Percentiles rank a stretch among this genome's conserved stretches.
phyloP scores from a whole-genome alignment of 2,888 invertebrate genomes.

The Tiliacea citrago region DNA sequence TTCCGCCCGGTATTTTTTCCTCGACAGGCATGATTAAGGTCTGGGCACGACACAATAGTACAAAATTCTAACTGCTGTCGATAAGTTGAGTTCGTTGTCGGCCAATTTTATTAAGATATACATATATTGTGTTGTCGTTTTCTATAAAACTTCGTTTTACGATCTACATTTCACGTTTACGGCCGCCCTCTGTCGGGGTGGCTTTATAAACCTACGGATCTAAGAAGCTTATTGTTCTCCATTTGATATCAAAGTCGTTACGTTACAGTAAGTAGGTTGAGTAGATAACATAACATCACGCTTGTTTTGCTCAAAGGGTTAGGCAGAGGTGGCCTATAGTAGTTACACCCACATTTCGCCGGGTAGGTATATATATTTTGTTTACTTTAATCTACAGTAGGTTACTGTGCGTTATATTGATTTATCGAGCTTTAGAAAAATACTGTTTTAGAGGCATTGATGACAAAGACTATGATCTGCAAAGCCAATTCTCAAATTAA shows the following conservation, averaged over 20 bases:
- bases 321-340: too few relatives aligned
- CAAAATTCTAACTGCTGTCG: background rate
- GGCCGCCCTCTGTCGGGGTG: slow-evolving; percentile 7
- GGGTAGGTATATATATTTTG: background rate
- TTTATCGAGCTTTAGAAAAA: background rate
- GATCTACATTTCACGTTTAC: slow-evolving; percentile 39
- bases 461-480: background rate
- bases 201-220: slow-evolving; percentile 17
- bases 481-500: background rate
- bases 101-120: slow-evolving; percentile 2
- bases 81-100: background rate
- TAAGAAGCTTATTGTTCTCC: slow-evolving; percentile 36
- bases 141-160: slow-evolving; percentile 29
- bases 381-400: background rate
- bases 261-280: background rate
- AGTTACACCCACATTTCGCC: too few relatives aligned
- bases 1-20: too few relatives aligned
- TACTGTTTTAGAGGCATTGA: background rate
- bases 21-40: background rate
- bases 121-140: background rate
- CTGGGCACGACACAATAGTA: background rate
- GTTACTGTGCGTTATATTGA: background rate
- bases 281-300: too few relatives aligned
- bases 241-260: slow-evolving; percentile 8
- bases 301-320: too few relatives aligned